A percentile compares a stretch with the other conserved stretches of the same genome.
These are phyloP conservation scores for Rhabditophanes sp. DNA, from an alignment of 2,888 invertebrate species.

Conservation along the genomic window DNA sequence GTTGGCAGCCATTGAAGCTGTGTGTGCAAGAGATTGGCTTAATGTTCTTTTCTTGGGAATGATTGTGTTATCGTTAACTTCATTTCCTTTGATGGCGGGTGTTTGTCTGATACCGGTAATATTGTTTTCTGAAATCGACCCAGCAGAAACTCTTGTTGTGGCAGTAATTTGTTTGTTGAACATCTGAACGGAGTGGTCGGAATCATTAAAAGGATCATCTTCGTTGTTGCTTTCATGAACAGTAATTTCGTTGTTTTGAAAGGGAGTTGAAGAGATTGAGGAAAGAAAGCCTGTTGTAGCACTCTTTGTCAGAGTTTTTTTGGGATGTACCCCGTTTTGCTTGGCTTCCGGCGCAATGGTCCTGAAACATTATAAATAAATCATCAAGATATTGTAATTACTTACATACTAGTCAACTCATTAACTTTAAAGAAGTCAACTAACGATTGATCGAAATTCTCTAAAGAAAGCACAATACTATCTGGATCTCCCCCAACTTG, in stretches of 20 bases:
- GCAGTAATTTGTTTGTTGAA: neutral
- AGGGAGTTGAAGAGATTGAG: neutral
- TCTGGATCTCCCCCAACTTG: constrained; percentile 50
- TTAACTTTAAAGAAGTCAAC: constrained; percentile 31
- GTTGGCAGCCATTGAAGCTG: constrained; percentile 32
- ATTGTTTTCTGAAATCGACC: no score
- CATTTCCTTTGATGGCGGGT: no score
- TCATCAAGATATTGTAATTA: neutral
- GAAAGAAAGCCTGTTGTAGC: constrained; percentile 1
- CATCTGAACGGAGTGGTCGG: constrained; percentile 2
- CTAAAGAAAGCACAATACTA: constrained; percentile 31
- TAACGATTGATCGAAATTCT: constrained; percentile 28
- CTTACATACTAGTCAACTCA: constrained; percentile 32
- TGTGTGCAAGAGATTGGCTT: constrained; percentile 36
- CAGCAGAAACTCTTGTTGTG: no score
- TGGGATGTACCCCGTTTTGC: no score
- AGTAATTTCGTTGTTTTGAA: constrained; percentile 1
- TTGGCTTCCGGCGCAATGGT: no score
- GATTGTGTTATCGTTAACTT: no score
- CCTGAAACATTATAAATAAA: no score
- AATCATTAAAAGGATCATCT: neutral
- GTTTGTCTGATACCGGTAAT: no score
- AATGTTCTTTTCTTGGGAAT: no score
- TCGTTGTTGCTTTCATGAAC: neutral
- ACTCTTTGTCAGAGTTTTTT: no score